phyloP scores from a whole-genome alignment of 2,797 vertebrate species.

The Crenichthys baileyi region DNA sequence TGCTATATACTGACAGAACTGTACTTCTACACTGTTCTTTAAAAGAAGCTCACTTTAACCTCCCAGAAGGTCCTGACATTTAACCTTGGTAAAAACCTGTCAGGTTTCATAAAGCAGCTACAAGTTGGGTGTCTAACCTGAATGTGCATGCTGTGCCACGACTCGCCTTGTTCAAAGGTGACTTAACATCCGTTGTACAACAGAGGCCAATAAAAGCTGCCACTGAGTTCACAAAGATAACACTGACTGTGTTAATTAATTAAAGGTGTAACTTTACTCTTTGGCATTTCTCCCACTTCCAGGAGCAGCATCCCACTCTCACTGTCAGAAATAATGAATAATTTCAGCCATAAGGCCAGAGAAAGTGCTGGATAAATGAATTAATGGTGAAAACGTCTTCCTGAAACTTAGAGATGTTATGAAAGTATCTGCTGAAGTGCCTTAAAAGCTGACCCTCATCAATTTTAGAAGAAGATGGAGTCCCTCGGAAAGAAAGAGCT shows the following conservation, averaged over 20 bases:
- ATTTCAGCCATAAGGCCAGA: slow-evolving; percentile 35
- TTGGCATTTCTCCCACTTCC: slow-evolving; percentile 34
- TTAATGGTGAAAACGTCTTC: slow-evolving; percentile 48
- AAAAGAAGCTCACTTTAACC: too few relatives aligned
- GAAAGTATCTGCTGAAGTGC: slow-evolving; percentile 31
- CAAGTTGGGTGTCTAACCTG: background rate
- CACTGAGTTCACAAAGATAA: slow-evolving; percentile 40
- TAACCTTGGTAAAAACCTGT: background rate
- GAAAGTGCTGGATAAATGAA: slow-evolving; percentile 32
- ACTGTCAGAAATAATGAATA: slow-evolving; percentile 54
- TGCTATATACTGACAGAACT: too few relatives aligned
- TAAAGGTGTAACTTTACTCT: slow-evolving; percentile 64
- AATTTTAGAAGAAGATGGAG: slow-evolving; percentile 21
- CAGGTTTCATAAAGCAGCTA: background rate
- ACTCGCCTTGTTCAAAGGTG: background rate
- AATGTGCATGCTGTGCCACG: background rate
- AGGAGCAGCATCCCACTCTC: slow-evolving; percentile 43
- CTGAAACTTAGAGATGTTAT: slow-evolving; percentile 31
- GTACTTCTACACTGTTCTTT: too few relatives aligned
- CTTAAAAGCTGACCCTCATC: slow-evolving; percentile 37
- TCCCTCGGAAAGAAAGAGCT: background rate
- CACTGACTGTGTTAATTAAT: slow-evolving; percentile 67
- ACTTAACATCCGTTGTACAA: background rate
- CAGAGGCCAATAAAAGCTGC: background rate
- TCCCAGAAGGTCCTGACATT: background rate